These are phyloP conservation scores for Protonemura montana DNA, from an alignment of 2,888 invertebrate species.

Conservation along the genomic window DNA sequence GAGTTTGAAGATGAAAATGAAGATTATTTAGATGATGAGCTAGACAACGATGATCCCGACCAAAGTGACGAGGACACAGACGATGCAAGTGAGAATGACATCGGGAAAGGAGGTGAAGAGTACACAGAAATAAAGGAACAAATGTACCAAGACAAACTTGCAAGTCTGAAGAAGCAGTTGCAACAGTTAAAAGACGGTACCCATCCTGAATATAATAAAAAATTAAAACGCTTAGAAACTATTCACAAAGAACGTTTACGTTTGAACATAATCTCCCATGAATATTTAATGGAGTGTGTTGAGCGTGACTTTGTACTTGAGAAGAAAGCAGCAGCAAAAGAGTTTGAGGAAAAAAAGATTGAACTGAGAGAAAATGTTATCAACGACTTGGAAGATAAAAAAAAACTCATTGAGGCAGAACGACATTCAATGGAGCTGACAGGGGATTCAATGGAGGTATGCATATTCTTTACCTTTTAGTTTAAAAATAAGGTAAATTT, in stretches of 20 bases:
- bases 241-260: constrained; percentile 81
- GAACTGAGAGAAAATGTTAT: constrained; percentile 89
- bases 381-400: constrained; percentile 91
- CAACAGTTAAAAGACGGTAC: constrained; percentile 86
- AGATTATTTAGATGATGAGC: constrained; percentile 73
- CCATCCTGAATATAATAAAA: constrained; percentile 85
- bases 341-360: constrained; percentile 94
- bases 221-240: constrained; percentile 82
- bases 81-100: constrained; percentile 96
- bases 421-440: constrained; percentile 88
- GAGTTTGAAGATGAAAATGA: constrained; percentile 78
- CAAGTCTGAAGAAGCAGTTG: constrained; percentile 85
- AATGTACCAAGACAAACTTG: constrained; percentile 91
- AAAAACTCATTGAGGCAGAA: constrained; percentile 88
- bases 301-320: constrained; percentile 88
- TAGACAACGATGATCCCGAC: constrained; percentile 70
- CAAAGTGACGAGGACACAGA: constrained; percentile 83
- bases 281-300: constrained; percentile 84
- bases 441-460: constrained; percentile 83
- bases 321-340: constrained; percentile 87
- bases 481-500: no score
- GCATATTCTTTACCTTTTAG: neutral
- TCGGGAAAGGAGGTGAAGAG: constrained; percentile 78
- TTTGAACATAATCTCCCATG: constrained; percentile 78
- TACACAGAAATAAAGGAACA: constrained; percentile 88